These are phyloP conservation scores for Myotis myotis DNA, from an alignment of 2,797 vertebrate genomes.

Conservation along the genomic window DNA sequence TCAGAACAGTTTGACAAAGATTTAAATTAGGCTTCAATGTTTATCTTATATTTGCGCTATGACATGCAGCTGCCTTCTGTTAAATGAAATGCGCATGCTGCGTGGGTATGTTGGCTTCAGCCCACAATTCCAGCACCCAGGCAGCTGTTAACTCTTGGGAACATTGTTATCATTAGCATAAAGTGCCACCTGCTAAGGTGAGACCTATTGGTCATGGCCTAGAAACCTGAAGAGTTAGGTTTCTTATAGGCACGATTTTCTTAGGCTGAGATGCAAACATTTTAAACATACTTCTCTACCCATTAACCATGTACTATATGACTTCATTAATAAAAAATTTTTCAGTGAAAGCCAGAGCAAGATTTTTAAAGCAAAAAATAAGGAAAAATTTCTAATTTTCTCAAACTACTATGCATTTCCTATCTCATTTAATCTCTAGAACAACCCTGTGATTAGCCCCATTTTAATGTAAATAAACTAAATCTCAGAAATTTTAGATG, in stretches of 20 bases:
- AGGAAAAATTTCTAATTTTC: not conserved
- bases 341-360: constrained; percentile 8
- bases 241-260: not conserved
- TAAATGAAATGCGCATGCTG: not conserved
- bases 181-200: not conserved
- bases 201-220: not conserved
- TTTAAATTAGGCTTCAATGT: not conserved
- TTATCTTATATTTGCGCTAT: not conserved
- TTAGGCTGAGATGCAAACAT: not conserved
- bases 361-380: not conserved
- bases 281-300: not conserved
- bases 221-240: not conserved
- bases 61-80: not conserved
- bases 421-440: constrained; percentile 5
- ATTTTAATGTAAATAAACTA: constrained; percentile 30
- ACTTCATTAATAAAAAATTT: constrained; percentile 3
- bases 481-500: not conserved
- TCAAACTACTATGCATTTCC: not conserved
- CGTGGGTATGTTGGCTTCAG: not conserved
- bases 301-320: not conserved
- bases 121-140: not conserved
- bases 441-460: not conserved
- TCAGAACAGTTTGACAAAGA: constrained; percentile 28
- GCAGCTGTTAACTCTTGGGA: not conserved
- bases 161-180: not conserved